Evolutionary conservation across 1,140 invertebrate species (phyloP).

Genomic region (Drosophila kikkawai): DNA sequence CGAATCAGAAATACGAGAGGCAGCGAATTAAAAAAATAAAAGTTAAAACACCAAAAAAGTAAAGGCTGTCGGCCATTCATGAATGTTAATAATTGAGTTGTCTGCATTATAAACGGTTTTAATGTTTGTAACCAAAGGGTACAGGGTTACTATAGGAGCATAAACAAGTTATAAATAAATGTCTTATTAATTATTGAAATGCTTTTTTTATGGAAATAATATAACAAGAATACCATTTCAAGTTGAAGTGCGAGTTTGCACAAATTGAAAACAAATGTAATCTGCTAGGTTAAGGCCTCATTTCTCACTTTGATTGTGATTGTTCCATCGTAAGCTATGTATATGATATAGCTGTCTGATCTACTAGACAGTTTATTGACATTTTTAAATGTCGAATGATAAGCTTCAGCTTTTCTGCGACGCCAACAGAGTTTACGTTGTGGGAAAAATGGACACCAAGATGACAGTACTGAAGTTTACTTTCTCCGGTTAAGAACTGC

Average conservation of each 20-base stretch:
- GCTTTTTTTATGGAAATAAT: neutral
- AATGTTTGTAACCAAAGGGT: neutral
- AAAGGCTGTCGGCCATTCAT: slow-evolving; percentile 53
- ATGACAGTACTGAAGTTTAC: too few relatives aligned
- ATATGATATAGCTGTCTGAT: neutral
- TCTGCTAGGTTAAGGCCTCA: neutral
- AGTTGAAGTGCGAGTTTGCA: neutral
- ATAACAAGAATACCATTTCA: neutral
- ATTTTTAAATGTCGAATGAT: neutral
- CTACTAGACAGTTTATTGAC: neutral
- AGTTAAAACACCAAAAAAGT: slow-evolving; percentile 19
- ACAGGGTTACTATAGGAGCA: neutral
- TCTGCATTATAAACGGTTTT: slow-evolving; percentile 12
- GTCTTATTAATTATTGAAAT: neutral
- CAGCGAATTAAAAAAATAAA: slow-evolving; percentile 31
- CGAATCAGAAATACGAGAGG: slow-evolving; percentile 48
- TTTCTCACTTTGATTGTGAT: neutral
- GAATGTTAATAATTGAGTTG: slow-evolving; percentile 71
- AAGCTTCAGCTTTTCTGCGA: too few relatives aligned
- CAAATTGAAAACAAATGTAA: neutral
- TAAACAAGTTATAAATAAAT: neutral
- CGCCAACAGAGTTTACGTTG: too few relatives aligned
- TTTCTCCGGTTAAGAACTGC: too few relatives aligned
- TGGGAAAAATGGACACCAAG: too few relatives aligned
- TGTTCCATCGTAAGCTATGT: neutral